Conservation (phyloP, 2,888 invertebrate species). For the Hypomecis punctinalis region DNA sequence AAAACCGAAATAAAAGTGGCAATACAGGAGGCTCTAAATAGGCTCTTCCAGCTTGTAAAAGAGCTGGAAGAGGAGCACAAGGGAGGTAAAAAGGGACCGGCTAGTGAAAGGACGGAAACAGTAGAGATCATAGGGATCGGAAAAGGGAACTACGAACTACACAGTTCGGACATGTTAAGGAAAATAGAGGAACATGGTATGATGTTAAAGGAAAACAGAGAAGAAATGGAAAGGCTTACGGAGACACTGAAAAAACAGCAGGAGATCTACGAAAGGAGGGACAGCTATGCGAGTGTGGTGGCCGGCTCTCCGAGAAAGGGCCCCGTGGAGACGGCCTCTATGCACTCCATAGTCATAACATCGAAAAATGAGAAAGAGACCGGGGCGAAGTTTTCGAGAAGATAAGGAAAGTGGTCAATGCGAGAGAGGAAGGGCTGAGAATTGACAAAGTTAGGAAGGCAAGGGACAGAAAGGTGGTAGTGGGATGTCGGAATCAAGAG, state of each 20-base stretch:
- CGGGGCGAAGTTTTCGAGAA: conserved; percentile 2
- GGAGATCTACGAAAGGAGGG: too few species aligned
- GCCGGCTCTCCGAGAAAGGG: too few species aligned
- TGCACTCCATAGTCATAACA: conserved; percentile 19
- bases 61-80: background rate
- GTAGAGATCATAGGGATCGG: too few species aligned
- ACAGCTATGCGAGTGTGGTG: too few species aligned
- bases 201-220: background rate
- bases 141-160: too few species aligned
- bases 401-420: conserved; percentile 22
- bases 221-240: background rate
- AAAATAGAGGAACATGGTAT: background rate
- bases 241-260: background rate
- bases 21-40: background rate
- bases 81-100: background rate
- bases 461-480: conserved; percentile 21
- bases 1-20: background rate
- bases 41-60: too few species aligned
- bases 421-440: conserved; percentile 11
- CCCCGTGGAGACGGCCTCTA: background rate
- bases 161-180: too few species aligned
- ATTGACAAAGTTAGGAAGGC: conserved; percentile 22
- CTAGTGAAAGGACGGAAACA: background rate
- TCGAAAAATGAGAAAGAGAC: conserved; percentile 6
- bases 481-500: conserved; percentile 12